Conservation (phyloP, 2,888 invertebrate species). For the Panzeria rudis region DNA sequence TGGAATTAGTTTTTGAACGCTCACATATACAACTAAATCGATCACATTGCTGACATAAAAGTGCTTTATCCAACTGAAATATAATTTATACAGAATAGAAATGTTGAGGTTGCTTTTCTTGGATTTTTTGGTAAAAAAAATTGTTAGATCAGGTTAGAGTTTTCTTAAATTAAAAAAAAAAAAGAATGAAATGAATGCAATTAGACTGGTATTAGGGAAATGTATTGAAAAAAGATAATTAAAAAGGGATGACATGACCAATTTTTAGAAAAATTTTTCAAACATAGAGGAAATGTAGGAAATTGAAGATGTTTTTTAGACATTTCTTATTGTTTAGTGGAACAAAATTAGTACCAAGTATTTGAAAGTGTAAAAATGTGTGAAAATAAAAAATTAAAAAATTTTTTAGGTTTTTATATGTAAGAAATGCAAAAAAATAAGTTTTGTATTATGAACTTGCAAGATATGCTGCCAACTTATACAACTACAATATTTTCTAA, state of each 20-base stretch:
- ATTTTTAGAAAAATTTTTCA: too few relatives aligned
- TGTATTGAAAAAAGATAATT: too few relatives aligned
- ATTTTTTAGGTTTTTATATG: not conserved
- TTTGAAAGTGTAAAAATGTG: not conserved
- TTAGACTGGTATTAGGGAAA: conserved; percentile 7
- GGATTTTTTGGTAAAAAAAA: conserved; percentile 11
- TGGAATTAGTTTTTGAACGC: conserved; percentile 70
- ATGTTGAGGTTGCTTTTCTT: conserved; percentile 21
- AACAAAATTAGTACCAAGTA: conserved; percentile 9
- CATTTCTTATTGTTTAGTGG: conserved; percentile 5
- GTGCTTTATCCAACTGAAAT: conserved; percentile 84
- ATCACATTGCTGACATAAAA: conserved; percentile 82
- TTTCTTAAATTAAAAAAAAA: conserved; percentile 13
- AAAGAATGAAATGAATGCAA: conserved; percentile 6
- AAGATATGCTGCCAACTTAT: not conserved
- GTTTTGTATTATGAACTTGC: not conserved
- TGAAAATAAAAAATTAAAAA: not conserved
- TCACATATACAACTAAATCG: conserved; percentile 83
- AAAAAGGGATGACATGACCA: too few relatives aligned
- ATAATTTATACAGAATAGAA: conserved; percentile 74
- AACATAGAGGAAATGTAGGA: conserved; percentile 18
- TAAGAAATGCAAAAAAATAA: not conserved
- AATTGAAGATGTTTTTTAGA: not conserved
- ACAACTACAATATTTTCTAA: not conserved
- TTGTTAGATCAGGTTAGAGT: conserved; percentile 35